Evolutionary conservation across 1,140 invertebrate genomes (phyloP).

Genomic region (Procambarus clarkii): DNA sequence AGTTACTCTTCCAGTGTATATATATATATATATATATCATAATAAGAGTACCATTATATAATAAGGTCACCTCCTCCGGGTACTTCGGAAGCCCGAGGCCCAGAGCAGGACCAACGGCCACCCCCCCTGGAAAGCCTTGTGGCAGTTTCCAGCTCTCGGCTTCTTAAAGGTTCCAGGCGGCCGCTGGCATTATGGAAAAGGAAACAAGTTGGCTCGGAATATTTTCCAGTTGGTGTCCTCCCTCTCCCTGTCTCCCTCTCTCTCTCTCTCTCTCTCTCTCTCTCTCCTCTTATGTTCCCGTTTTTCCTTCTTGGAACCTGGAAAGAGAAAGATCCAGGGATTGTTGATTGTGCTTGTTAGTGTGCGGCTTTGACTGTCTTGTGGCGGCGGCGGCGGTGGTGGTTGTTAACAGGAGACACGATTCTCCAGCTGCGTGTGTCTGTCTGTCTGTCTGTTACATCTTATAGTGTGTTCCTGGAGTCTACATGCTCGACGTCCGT

Average conservation of each 20-base stretch:
- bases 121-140: not conserved
- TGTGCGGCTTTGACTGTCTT: slow-evolving; percentile 10
- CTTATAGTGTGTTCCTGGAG: too few species aligned
- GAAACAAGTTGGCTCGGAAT: slow-evolving; percentile 15
- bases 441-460: too few species aligned
- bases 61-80: too few species aligned
- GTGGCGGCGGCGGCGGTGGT: not conserved
- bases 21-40: not conserved
- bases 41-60: not conserved
- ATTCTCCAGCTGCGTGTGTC: too few species aligned
- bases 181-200: slow-evolving; percentile 28
- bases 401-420: not conserved
- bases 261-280: slow-evolving; percentile 3
- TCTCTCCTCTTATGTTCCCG: not conserved
- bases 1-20: not conserved
- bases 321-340: not conserved
- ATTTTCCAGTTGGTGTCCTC: slow-evolving; percentile 35
- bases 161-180: not conserved
- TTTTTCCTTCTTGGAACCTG: not conserved
- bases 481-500: too few species aligned
- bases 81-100: too few species aligned
- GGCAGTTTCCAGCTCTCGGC: not conserved
- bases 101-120: not conserved
- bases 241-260: not conserved
- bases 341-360: slow-evolving; percentile 20